A percentile compares a stretch with the other conserved stretches of the same genome.
These are phyloP conservation scores for Zenarchopterus dispar DNA, from an alignment of 2,797 vertebrate species.

Conservation along the genomic window DNA sequence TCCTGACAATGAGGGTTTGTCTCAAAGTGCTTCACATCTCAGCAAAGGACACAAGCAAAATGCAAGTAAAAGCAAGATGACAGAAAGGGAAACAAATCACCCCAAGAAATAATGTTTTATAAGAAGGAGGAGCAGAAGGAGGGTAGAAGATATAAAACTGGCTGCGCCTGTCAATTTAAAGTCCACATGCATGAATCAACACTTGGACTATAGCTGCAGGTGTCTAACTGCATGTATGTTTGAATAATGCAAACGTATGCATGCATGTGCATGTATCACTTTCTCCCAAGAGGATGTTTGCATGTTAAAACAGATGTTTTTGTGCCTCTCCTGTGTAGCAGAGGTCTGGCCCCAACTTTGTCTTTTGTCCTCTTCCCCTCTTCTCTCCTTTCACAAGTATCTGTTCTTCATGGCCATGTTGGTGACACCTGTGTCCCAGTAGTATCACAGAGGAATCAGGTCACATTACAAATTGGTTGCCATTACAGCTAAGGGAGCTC, in stretches of 20 bases:
- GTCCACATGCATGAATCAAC: constrained; percentile 37
- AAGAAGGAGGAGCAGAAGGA: constrained; percentile 22
- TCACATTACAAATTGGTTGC: constrained; percentile 70
- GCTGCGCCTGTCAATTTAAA: constrained; percentile 39
- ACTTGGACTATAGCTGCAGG: constrained; percentile 31
- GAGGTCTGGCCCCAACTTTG: constrained; percentile 57
- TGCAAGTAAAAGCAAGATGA: constrained; percentile 54
- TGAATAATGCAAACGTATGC: constrained; percentile 19
- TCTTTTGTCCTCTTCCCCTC: constrained; percentile 31
- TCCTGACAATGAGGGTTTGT: constrained; percentile 61
- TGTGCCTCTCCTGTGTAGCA: constrained; percentile 39
- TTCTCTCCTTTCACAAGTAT: constrained; percentile 68
- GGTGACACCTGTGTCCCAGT: constrained; percentile 70
- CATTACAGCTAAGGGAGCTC: constrained; percentile 55
- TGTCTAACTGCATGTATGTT: constrained; percentile 33
- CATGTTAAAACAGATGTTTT: constrained; percentile 72
- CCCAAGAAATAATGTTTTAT: constrained; percentile 22
- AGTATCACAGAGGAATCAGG: constrained; percentile 67
- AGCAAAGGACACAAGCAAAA: constrained; percentile 50
- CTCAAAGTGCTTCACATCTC: constrained; percentile 48
- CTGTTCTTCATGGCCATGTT: constrained; percentile 58
- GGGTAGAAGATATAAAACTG: constrained; percentile 2
- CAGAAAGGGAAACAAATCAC: constrained; percentile 37
- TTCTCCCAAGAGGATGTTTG: constrained; percentile 63
- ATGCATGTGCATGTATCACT: constrained; percentile 21